These are phyloP conservation scores for Rhinoptilus africanus DNA, from an alignment of 2,113 vertebrate species.

Conservation along the genomic window DNA sequence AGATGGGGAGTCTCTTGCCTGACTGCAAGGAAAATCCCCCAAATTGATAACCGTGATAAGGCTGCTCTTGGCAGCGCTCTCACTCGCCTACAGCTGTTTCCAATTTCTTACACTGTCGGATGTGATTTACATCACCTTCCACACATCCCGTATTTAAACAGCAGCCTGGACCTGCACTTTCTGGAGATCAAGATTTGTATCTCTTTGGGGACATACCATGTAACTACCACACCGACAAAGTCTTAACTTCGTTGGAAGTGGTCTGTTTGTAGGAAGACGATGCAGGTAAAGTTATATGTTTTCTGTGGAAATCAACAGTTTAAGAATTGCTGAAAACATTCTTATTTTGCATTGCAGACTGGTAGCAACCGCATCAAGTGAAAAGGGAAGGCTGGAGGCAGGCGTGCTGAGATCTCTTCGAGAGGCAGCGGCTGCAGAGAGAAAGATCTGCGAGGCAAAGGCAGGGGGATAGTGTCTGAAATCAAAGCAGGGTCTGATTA, in stretches of 20 bases:
- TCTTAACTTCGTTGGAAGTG: fast-evolving
- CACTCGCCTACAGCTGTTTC: neutral
- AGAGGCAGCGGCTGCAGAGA: neutral
- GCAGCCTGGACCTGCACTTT: neutral
- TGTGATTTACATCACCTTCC: neutral
- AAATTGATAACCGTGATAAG: neutral
- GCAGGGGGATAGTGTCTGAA: neutral
- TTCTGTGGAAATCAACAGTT: neutral
- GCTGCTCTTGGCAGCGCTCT: neutral
- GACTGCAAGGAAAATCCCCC: neutral
- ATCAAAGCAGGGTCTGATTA: constrained; percentile 1
- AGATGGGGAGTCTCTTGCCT: neutral
- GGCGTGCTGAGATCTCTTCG: neutral
- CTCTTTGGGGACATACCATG: fast-evolving
- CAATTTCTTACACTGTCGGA: neutral
- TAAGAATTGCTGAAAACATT: neutral
- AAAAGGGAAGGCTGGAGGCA: neutral
- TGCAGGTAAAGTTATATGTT: neutral
- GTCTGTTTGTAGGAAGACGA: neutral
- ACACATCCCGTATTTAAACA: neutral
- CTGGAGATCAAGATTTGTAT: neutral
- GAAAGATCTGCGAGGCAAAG: neutral
- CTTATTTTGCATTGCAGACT: neutral
- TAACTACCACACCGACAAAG: neutral
- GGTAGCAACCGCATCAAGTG: neutral